Percentiles rank a stretch among this genome's conserved stretches.
Evolutionary conservation across 2,888 invertebrate species (phyloP).

Genomic region (Seladonia tumulorum): DNA sequence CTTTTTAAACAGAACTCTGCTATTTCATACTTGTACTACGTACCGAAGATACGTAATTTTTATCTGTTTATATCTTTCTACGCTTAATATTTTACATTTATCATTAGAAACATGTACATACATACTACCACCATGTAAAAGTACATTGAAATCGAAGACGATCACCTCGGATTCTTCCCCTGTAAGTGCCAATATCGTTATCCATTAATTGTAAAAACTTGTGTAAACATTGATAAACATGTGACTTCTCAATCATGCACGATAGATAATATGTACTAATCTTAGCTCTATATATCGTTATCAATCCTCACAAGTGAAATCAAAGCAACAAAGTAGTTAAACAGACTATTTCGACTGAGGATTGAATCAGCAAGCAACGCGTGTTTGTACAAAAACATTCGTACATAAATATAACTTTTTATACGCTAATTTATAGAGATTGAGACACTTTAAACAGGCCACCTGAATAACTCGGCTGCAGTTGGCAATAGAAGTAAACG

Average conservation of each 20-base stretch:
- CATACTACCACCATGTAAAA: too few relatives aligned
- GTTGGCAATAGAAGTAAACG: conserved; percentile 1
- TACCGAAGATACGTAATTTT: too few relatives aligned
- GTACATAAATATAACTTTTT: neutral
- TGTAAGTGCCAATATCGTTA: neutral
- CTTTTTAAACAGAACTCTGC: too few relatives aligned
- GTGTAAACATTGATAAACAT: neutral
- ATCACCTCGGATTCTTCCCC: too few relatives aligned
- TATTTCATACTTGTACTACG: too few relatives aligned
- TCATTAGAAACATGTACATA: too few relatives aligned
- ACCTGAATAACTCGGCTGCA: neutral
- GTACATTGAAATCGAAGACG: too few relatives aligned
- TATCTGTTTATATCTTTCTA: too few relatives aligned
- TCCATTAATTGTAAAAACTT: neutral
- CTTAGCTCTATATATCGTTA: neutral
- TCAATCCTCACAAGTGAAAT: neutral
- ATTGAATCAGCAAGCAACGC: neutral
- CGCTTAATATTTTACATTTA: too few relatives aligned
- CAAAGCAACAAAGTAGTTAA: neutral
- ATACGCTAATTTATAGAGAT: neutral
- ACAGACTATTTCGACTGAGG: neutral
- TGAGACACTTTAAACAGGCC: conserved; percentile 1
- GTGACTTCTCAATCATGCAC: neutral
- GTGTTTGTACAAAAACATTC: neutral
- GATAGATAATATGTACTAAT: neutral